Percentiles rank a stretch among this genome's conserved stretches.
Conservation (phyloP, 2,797 vertebrate species). For the Acanthornis magna region DNA sequence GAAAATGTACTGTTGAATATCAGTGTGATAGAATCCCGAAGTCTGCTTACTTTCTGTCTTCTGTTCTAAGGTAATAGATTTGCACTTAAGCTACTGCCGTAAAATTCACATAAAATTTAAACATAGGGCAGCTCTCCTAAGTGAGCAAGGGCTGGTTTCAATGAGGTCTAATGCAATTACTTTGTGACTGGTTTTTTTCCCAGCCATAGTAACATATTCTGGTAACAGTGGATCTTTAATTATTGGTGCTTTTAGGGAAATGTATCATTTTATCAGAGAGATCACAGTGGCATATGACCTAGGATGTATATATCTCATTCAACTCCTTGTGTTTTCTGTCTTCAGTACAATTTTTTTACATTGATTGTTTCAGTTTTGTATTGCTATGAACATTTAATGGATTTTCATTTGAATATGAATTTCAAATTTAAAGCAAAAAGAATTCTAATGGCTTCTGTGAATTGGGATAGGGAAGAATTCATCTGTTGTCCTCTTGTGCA, state of each 20-base stretch:
- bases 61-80: neutral
- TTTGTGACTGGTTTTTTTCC: neutral
- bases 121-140: neutral
- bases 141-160: neutral
- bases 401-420: conserved; percentile 59
- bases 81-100: neutral
- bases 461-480: conserved; percentile 38
- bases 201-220: neutral
- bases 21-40: neutral
- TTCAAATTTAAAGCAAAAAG: conserved; percentile 56
- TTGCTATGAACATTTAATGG: conserved; percentile 10
- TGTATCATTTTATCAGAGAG: neutral
- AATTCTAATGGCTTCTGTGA: conserved; percentile 62
- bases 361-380: conserved; percentile 45
- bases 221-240: neutral
- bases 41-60: neutral
- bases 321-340: conserved; percentile 35
- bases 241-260: neutral
- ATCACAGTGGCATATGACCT: neutral
- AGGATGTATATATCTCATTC: conserved; percentile 9
- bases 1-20: neutral
- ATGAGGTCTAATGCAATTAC: neutral
- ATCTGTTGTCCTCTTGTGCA: conserved; percentile 11
- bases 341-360: conserved; percentile 23
- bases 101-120: neutral